These are phyloP conservation scores for Yponomeuta sedellus DNA, from an alignment of 2,888 invertebrate genomes.

Conservation along the genomic window DNA sequence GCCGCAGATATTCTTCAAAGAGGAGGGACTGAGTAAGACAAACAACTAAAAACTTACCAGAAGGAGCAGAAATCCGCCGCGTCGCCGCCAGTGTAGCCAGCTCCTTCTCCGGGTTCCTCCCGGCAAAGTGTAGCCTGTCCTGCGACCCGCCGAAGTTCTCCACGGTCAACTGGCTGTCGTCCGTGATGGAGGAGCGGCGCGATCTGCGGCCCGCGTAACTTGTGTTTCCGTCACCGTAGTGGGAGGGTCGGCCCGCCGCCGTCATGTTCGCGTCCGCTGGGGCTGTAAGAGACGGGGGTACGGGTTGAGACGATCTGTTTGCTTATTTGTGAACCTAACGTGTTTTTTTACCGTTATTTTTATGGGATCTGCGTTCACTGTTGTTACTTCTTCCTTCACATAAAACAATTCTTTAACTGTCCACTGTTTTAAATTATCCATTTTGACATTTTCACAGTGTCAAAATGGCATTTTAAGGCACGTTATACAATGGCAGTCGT, in stretches of 20 bases:
- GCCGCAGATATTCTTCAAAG: too few relatives aligned
- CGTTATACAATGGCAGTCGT: too few relatives aligned
- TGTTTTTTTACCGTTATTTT: too few relatives aligned
- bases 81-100: constrained; percentile 64
- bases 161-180: constrained; percentile 92
- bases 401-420: too few relatives aligned
- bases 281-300: constrained; percentile 17
- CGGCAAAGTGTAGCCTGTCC: constrained; percentile 90
- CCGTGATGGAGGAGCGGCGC: constrained; percentile 86
- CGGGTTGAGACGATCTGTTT: too few relatives aligned
- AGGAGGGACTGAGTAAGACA: constrained; percentile 78
- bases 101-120: constrained; percentile 89
- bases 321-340: too few relatives aligned
- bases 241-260: constrained; percentile 90
- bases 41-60: constrained; percentile 40
- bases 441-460: too few relatives aligned
- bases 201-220: constrained; percentile 89
- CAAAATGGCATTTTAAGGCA: too few relatives aligned
- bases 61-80: constrained; percentile 70
- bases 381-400: too few relatives aligned
- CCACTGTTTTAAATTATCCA: too few relatives aligned
- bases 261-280: constrained; percentile 24
- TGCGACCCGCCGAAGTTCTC: constrained; percentile 96
- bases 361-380: too few relatives aligned
- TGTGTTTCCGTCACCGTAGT: constrained; percentile 82